Evolutionary conservation across 2,113 vertebrate species (phyloP), one percentile per base, ranked within the genome.

Genomic region (Hirundichthys speculiger): DNA sequence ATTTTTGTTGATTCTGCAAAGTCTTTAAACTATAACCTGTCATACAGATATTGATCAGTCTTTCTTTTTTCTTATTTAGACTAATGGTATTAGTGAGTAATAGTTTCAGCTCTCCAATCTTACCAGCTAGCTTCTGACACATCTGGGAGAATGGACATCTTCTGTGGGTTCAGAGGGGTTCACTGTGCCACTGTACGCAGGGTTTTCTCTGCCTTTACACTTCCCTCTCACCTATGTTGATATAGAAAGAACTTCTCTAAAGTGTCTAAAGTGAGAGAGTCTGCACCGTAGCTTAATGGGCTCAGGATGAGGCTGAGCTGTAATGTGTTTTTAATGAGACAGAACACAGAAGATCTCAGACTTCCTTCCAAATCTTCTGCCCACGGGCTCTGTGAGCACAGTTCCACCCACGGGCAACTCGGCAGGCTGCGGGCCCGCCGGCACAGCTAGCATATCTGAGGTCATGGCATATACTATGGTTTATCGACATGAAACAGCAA

Each of bases 251-350:
- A 41, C 19, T 21, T 8, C 2, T 72, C 16, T 30, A 27, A 18
- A 25, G n/a, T n/a, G n/a, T n/a, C n/a, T n/a, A n/a, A n/a, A n/a
- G n/a, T n/a, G n/a, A n/a, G 73, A 41, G 53, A n/a, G 43, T 25
- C 30, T 51, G 21, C 20, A 7, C 48, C 21, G 42, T 3, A 40
- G 54, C 61, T 70, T 72, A 75, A 79, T 72, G 73, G 74, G 45
- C 48, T 20, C 25, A 54, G 22, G 16, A 24, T 52, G 49, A 25
- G 30, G 53, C 52, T 18, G 54, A 48, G 39, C 38, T 81, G n/a
- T 69, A 84, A 79, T 86, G 59, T 69, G 54, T 34, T 76, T 88
- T 82, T 89, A 90, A 90, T 87, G 86, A 86, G 79, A 73, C 49
- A 3, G 68, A 77, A 41, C 67, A 56, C 57, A 63, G 55, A 69